These are phyloP conservation scores for Melanophora roralis DNA, from an alignment of 2,888 invertebrate genomes.

Conservation along the genomic window DNA sequence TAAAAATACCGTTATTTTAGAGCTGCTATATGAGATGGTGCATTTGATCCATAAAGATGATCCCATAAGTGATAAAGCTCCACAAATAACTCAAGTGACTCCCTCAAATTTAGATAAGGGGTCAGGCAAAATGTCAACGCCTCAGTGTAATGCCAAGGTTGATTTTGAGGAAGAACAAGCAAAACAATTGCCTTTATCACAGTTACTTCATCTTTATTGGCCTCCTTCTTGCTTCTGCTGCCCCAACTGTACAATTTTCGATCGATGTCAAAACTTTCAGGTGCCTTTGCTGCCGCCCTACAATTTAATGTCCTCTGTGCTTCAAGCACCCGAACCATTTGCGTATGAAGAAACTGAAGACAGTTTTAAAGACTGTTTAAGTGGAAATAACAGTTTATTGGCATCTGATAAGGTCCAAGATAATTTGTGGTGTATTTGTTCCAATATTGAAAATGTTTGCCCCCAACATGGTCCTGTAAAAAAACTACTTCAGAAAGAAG, in stretches of 20 bases:
- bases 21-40: conserved; percentile 56
- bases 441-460: neutral
- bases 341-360: neutral
- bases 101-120: neutral
- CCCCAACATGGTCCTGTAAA: neutral
- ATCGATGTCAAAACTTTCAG: neutral
- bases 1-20: conserved; percentile 44
- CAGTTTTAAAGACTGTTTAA: neutral
- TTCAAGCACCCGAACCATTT: neutral
- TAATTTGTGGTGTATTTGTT: neutral
- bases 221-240: conserved; percentile 9
- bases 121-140: neutral
- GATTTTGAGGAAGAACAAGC: neutral
- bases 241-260: neutral
- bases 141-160: neutral
- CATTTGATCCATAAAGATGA: conserved; percentile 53
- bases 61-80: neutral
- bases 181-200: neutral
- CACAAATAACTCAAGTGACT: neutral
- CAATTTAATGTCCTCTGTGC: neutral
- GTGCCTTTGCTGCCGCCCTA: conserved; percentile 4
- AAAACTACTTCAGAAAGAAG: neutral
- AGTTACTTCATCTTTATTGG: neutral
- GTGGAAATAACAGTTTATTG: neutral
- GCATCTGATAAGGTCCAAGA: neutral